Conservation (phyloP, 2,113 vertebrate genomes). For the Drymodes brunneopygia region DNA sequence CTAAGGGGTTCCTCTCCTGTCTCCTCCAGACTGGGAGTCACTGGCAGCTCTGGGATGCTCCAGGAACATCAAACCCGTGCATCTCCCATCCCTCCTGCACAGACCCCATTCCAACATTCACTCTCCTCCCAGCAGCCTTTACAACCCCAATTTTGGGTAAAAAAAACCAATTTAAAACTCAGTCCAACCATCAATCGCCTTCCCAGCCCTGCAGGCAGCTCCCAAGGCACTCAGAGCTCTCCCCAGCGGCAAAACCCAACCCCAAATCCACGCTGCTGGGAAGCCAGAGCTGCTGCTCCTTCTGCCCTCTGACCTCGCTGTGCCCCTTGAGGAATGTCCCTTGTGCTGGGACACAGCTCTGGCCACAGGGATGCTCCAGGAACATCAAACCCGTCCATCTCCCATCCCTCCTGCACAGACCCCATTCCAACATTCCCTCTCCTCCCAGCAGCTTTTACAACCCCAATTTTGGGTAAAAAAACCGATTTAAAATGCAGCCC, state of each 20-base stretch:
- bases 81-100: accelerated
- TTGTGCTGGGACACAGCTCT: accelerated
- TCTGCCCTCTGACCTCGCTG: accelerated
- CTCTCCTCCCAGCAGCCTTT: not conserved
- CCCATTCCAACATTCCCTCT: no score
- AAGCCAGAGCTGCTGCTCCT: no score
- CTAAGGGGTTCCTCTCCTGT: not conserved
- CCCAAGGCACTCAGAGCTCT: not conserved
- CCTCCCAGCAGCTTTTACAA: no score
- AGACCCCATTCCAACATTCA: accelerated
- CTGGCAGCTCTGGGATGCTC: not conserved
- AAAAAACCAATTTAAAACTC: accelerated
- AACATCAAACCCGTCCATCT: no score
- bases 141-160: not conserved
- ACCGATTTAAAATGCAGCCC: no score
- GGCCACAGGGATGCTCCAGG: not conserved
- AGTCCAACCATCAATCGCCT: not conserved
- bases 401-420: no score
- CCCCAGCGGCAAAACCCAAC: not conserved
- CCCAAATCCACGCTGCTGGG: accelerated
- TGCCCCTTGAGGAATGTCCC: not conserved
- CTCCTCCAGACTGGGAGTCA: not conserved
- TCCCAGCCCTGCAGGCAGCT: not conserved
- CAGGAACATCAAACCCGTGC: not conserved
- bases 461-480: no score